Evolutionary conservation across 2,113 vertebrate species (phyloP).

Genomic region (Pollachius pollachius): DNA sequence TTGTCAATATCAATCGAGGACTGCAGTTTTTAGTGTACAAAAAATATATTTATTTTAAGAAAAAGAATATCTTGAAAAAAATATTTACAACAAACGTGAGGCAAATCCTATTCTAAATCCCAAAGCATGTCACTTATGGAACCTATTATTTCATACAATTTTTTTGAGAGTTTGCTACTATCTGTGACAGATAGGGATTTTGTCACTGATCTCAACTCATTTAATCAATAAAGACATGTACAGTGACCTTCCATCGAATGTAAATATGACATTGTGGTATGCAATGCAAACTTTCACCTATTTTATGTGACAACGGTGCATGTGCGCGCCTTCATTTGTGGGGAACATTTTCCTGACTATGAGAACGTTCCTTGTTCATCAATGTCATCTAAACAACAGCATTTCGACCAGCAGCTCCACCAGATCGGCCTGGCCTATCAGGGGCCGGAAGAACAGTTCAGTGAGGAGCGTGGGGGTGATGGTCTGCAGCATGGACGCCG

Average conservation of each 20-base stretch:
- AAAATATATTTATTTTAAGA: conserved; percentile 72
- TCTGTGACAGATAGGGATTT: too few relatives aligned
- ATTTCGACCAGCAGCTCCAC: conserved; percentile 80
- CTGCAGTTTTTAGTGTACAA: conserved; percentile 40
- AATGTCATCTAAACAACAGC: conserved; percentile 72
- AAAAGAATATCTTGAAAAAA: conserved; percentile 20
- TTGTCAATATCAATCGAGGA: neutral
- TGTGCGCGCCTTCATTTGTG: neutral
- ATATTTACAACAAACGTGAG: conserved; percentile 37
- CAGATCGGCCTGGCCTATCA: conserved; percentile 83
- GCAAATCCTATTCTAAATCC: conserved; percentile 1
- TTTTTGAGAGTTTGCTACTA: conserved; percentile 23
- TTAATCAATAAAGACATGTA: too few relatives aligned
- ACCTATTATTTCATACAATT: conserved; percentile 3
- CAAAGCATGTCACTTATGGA: conserved; percentile 3
- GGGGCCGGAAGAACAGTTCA: conserved; percentile 86
- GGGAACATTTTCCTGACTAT: too few relatives aligned
- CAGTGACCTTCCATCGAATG: conserved; percentile 39
- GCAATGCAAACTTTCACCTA: neutral
- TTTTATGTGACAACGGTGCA: neutral
- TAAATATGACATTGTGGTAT: conserved; percentile 18
- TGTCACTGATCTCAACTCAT: conserved; percentile 7
- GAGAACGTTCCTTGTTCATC: neutral
- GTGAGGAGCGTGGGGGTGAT: conserved; percentile 79
- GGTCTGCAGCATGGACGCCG: conserved; percentile 76